phyloP scores from a whole-genome alignment of 2,888 invertebrate genomes.

The Oscheius sp. region DNA sequence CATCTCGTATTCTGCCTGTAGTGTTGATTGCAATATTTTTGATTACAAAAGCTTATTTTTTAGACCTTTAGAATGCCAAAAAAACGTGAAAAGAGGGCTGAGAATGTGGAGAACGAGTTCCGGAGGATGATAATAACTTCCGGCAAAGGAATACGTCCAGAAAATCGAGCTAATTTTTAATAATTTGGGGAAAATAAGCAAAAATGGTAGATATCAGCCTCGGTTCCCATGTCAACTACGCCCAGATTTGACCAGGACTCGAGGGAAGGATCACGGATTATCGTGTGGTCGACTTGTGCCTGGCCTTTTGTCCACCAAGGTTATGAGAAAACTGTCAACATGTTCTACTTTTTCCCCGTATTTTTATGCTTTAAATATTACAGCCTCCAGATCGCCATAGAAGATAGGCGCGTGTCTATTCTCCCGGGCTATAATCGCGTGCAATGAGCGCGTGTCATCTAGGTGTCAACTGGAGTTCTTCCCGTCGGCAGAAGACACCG shows the following conservation, averaged over 20 bases:
- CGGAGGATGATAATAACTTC: too few species aligned
- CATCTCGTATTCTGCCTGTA: too few species aligned
- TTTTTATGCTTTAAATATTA: neutral
- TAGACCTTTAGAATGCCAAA: too few species aligned
- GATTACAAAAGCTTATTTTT: too few species aligned
- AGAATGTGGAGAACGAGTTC: too few species aligned
- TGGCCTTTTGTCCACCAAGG: neutral
- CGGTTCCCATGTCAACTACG: neutral
- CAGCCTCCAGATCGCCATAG: neutral
- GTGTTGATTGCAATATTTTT: too few species aligned
- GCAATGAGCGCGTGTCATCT: slow-evolving; percentile 4
- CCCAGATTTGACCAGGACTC: neutral
- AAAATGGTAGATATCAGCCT: too few species aligned
- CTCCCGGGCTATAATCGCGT: neutral
- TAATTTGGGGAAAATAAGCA: too few species aligned
- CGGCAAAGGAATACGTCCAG: too few species aligned
- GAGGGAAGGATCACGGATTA: neutral
- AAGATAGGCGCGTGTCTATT: neutral
- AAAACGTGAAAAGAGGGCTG: too few species aligned
- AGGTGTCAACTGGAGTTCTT: neutral
- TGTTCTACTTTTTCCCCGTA: neutral
- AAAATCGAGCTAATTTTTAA: too few species aligned
- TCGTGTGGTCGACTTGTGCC: neutral
- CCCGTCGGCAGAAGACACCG: neutral
- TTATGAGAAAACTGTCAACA: neutral